phyloP scores from a whole-genome alignment of 2,113 vertebrate genomes.

The Strix uralensis region DNA sequence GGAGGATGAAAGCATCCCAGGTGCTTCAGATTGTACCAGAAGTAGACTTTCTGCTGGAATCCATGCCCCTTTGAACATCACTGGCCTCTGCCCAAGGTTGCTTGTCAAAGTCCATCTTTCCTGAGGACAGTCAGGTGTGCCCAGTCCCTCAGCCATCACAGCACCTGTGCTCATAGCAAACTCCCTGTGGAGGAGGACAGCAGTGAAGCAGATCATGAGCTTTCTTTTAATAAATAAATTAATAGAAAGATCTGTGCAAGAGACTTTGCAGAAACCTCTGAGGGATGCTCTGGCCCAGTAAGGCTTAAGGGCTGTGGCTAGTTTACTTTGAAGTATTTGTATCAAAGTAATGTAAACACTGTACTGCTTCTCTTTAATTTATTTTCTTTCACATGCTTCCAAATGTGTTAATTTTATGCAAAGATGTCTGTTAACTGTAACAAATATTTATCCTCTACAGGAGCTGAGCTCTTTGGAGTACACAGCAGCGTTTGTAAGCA shows the following conservation, averaged over 20 bases:
- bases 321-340: conserved; percentile 33
- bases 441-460: conserved; percentile 25
- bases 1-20: not conserved
- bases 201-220: not conserved
- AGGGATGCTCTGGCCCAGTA: not conserved
- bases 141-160: not conserved
- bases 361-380: not conserved
- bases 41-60: not conserved
- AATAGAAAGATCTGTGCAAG: not conserved
- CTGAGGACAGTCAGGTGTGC: not conserved
- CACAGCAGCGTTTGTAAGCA: not conserved
- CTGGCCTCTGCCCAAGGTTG: not conserved
- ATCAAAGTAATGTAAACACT: not conserved
- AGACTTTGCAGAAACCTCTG: not conserved
- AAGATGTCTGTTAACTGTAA: conserved; percentile 11
- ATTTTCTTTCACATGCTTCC: conserved; percentile 36
- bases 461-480: not conserved
- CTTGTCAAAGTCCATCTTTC: not conserved
- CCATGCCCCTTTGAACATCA: not conserved
- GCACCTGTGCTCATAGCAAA: not conserved
- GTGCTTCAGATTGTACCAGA: not conserved
- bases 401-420: conserved; percentile 28
- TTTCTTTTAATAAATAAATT: not conserved
- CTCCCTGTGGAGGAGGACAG: not conserved
- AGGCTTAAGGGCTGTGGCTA: not conserved